Evolutionary conservation across 2,888 invertebrate genomes (phyloP).

Genomic region (Mythimna vitellina): DNA sequence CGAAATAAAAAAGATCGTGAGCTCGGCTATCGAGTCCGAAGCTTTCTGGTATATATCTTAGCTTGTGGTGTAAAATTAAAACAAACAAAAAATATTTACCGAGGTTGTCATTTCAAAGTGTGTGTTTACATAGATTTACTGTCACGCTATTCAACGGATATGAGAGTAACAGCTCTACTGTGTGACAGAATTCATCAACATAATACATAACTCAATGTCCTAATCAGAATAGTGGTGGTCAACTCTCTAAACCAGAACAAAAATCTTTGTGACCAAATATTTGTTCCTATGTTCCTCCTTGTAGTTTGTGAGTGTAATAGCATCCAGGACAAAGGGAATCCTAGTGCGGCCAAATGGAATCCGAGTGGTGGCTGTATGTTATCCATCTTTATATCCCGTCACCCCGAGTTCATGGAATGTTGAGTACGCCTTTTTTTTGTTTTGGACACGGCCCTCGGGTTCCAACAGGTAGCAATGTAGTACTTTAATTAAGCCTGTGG

Average conservation of each 20-base stretch:
- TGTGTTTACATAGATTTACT: not conserved
- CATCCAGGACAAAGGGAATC: constrained; percentile 34
- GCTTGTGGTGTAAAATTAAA: constrained; percentile 57
- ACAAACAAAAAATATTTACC: not conserved
- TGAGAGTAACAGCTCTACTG: not conserved
- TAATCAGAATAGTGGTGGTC: not conserved
- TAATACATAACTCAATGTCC: not conserved
- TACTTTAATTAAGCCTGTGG: constrained; percentile 23
- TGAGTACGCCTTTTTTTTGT: constrained; percentile 39
- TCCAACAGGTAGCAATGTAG: constrained; percentile 27
- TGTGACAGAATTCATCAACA: not conserved
- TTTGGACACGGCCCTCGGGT: constrained; percentile 29
- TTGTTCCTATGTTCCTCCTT: constrained; percentile 16
- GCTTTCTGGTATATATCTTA: constrained; percentile 67
- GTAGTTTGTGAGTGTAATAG: constrained; percentile 35
- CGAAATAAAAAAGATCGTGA: constrained; percentile 72
- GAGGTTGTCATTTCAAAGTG: not conserved
- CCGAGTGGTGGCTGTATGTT: constrained; percentile 19
- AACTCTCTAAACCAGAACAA: not conserved
- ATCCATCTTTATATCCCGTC: constrained; percentile 50
- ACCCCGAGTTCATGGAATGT: constrained; percentile 32
- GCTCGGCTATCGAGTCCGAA: constrained; percentile 60
- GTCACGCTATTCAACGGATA: not conserved
- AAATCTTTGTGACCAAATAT: constrained; percentile 12
- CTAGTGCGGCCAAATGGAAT: constrained; percentile 39